These are phyloP conservation scores for Nannobrachium achirus DNA, from an alignment of 2,113 vertebrate species.

Conservation along the genomic window DNA sequence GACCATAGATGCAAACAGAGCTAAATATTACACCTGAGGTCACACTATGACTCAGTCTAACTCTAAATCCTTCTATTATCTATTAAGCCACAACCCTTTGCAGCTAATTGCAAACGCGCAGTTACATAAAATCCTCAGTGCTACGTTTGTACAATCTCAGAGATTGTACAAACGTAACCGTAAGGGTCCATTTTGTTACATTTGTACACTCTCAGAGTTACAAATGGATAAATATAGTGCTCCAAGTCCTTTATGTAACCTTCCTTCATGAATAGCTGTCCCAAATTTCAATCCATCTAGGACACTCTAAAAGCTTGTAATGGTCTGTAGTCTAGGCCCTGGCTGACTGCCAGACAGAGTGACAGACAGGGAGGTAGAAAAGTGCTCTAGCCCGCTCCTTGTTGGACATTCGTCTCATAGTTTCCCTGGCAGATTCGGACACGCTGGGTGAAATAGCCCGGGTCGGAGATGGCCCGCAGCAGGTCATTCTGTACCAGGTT, in stretches of 20 bases:
- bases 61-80: too few relatives aligned
- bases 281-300: background rate
- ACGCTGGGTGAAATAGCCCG: slow-evolving; percentile 83
- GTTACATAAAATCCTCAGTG: too few relatives aligned
- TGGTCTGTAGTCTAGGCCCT: too few relatives aligned
- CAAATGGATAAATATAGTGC: background rate
- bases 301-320: background rate
- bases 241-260: slow-evolving; percentile 2
- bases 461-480: slow-evolving; percentile 85
- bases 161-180: too few relatives aligned
- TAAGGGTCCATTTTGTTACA: too few relatives aligned
- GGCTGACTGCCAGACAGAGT: background rate
- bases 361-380: background rate
- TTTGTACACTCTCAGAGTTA: too few relatives aligned
- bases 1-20: too few relatives aligned
- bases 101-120: background rate
- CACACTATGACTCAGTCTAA: background rate
- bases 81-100: too few relatives aligned
- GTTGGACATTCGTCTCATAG: slow-evolving; percentile 82
- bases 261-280: background rate
- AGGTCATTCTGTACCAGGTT: slow-evolving; percentile 88
- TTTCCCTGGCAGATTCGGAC: slow-evolving; percentile 85
- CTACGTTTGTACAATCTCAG: too few relatives aligned
- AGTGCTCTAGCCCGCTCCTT: slow-evolving; percentile 49
- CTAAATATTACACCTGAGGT: too few relatives aligned